These are phyloP conservation scores for Chromobotia macracanthus DNA, from an alignment of 2,797 vertebrate species.

Conservation along the genomic window DNA sequence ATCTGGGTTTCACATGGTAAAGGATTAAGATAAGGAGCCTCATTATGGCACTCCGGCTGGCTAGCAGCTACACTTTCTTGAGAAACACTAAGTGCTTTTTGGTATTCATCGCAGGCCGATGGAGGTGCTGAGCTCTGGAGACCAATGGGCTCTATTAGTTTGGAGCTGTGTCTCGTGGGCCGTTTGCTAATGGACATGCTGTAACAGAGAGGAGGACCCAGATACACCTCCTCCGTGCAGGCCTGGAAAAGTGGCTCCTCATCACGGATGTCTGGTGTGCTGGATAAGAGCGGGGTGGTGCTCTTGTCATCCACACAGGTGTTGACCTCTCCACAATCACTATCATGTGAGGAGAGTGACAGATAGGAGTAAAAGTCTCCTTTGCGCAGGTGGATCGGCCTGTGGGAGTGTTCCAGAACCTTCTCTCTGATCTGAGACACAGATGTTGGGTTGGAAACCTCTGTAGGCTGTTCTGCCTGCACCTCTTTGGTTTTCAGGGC, in stretches of 20 bases:
- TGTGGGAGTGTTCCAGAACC: constrained; percentile 92
- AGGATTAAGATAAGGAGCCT: constrained; percentile 84
- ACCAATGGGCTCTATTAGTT: constrained; percentile 62
- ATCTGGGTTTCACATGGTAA: constrained; percentile 77
- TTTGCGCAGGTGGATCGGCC: constrained; percentile 87
- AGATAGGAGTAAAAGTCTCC: constrained; percentile 98
- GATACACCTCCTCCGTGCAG: constrained; percentile 85
- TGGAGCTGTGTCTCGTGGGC: constrained; percentile 48
- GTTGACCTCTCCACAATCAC: constrained; percentile 94
- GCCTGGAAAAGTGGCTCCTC: constrained; percentile 88
- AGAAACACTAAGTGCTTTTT: constrained; percentile 63
- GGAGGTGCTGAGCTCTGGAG: constrained; percentile 51
- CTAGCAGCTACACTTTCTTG: constrained; percentile 73
- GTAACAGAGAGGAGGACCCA: constrained; percentile 79
- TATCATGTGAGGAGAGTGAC: constrained; percentile 97
- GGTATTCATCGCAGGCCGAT: constrained; percentile 63
- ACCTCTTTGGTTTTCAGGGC: constrained; percentile 86
- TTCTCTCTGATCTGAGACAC: constrained; percentile 90
- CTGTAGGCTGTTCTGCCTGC: constrained; percentile 72
- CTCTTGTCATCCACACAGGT: constrained; percentile 85
- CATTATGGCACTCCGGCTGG: constrained; percentile 72
- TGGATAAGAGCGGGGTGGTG: constrained; percentile 65
- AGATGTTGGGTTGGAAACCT: constrained; percentile 72
- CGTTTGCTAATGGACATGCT: constrained; percentile 71
- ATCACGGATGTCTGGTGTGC: constrained; percentile 80